phyloP scores from a whole-genome alignment of 92 coral and sea anemone genomes.

The Zoanthus sansibaricus region DNA sequence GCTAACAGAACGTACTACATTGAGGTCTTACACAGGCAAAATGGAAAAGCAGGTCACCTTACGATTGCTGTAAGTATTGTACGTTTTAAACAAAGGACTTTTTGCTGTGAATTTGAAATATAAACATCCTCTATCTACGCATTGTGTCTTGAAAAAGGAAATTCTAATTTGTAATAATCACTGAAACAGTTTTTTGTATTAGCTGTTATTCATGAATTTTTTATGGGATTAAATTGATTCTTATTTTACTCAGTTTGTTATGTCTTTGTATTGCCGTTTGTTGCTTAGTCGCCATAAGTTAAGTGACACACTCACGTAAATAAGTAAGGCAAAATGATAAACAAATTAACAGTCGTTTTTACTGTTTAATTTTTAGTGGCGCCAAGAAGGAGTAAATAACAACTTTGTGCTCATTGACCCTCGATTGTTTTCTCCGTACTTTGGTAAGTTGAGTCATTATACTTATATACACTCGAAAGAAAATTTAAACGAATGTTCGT shows the following conservation, averaged over 20 bases:
- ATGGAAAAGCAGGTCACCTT: conserved; percentile 38
- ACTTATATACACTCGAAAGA: neutral
- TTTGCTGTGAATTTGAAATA: neutral
- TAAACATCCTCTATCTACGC: too few relatives aligned
- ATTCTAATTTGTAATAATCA: too few relatives aligned
- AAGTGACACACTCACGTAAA: too few relatives aligned
- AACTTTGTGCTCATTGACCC: conserved; percentile 32
- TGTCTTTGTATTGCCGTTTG: too few relatives aligned
- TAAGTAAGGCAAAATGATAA: too few relatives aligned
- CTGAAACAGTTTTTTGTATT: too few relatives aligned
- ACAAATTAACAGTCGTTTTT: neutral
- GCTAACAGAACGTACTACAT: conserved; percentile 53
- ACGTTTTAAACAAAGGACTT: neutral
- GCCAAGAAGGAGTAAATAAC: conserved; percentile 19
- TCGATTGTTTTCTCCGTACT: conserved; percentile 19
- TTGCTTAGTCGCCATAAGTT: too few relatives aligned
- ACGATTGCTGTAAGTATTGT: conserved; percentile 58
- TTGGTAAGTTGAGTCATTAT: conserved; percentile 20
- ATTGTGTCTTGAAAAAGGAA: too few relatives aligned
- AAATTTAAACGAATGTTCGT: too few relatives aligned
- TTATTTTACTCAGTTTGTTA: too few relatives aligned
- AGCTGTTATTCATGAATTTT: too few relatives aligned
- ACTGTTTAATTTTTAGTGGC: conserved; percentile 19
- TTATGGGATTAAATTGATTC: too few relatives aligned
- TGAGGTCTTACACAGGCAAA: conserved; percentile 62